A percentile compares a stretch with the other conserved stretches of the same genome.
Conservation (phyloP, 2,888 invertebrate species). For the Lagria hirta region DNA sequence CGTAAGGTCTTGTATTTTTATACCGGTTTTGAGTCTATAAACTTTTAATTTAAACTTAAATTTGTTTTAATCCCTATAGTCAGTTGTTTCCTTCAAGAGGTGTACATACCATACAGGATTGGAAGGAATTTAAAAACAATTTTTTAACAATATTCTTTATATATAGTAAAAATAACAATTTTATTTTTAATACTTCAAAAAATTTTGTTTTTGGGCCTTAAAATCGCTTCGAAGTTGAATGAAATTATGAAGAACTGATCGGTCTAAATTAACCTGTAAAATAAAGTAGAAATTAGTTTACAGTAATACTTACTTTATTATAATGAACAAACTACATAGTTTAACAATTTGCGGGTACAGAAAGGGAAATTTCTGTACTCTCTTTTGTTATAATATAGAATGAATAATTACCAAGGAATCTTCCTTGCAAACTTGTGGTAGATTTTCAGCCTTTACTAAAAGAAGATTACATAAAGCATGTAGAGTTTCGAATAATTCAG, state of each 20-base stretch:
- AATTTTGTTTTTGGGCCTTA: conserved; percentile 73
- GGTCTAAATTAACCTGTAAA: conserved; percentile 85
- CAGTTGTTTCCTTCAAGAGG: too few relatives aligned
- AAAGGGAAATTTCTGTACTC: too few relatives aligned
- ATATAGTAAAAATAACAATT: not conserved
- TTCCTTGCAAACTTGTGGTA: conserved; percentile 92
- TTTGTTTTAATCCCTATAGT: too few relatives aligned
- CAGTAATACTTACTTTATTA: too few relatives aligned
- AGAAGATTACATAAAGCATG: conserved; percentile 95
- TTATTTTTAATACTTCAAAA: conserved; percentile 37
- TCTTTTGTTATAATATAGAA: too few relatives aligned
- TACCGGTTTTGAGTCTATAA: too few relatives aligned
- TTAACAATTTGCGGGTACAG: too few relatives aligned
- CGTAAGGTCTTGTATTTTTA: not conserved
- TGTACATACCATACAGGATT: too few relatives aligned
- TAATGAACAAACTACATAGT: not conserved
- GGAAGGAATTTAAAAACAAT: too few relatives aligned
- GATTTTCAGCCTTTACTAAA: conserved; percentile 92
- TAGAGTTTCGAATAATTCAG: conserved; percentile 89
- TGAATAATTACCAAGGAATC: conserved; percentile 85
- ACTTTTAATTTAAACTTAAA: too few relatives aligned
- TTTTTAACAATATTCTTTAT: too few relatives aligned
- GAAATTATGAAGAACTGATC: conserved; percentile 86
- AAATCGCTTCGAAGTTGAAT: conserved; percentile 94
- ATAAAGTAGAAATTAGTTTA: conserved; percentile 36